Conservation (phyloP, 1,140 invertebrate species). For the Eumaeus atala region DNA sequence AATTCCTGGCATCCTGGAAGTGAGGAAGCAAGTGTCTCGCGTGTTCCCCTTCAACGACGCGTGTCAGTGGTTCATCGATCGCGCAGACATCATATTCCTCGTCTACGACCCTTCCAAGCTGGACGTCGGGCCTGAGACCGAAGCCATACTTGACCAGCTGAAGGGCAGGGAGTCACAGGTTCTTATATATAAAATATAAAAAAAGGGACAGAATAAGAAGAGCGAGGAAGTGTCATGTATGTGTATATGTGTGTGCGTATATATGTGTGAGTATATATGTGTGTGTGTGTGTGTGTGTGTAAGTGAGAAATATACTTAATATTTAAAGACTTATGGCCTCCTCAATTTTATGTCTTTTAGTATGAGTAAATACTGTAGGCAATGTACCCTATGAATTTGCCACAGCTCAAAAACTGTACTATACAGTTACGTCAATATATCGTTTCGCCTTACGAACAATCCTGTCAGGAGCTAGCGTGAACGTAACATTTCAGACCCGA, state of each 20-base stretch:
- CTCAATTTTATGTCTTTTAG: no score
- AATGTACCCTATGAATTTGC: no score
- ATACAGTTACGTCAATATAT: no score
- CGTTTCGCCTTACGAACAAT: no score
- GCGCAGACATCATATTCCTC: conserved; percentile 95
- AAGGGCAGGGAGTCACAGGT: conserved; percentile 94
- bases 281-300: no score
- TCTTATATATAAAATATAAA: conserved; percentile 15
- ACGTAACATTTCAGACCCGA: conserved; percentile 80
- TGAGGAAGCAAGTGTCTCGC: conserved; percentile 92
- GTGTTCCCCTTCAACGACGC: conserved; percentile 96
- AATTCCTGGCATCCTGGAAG: conserved; percentile 96
- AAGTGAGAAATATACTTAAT: no score
- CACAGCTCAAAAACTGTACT: no score
- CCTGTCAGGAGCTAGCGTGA: no score
- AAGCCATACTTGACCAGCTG: conserved; percentile 93
- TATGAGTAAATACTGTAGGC: no score
- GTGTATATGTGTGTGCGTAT: no score
- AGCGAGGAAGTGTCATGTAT: no score
- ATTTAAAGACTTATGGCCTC: background rate
- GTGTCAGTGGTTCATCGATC: conserved; percentile 96
- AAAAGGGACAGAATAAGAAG: background rate
- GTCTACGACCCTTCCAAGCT: conserved; percentile 96
- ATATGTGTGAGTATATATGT: no score
- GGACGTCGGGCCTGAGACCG: conserved; percentile 94